Conservation (phyloP, 2,797 vertebrate species). For the Ptychadena robeensis region DNA sequence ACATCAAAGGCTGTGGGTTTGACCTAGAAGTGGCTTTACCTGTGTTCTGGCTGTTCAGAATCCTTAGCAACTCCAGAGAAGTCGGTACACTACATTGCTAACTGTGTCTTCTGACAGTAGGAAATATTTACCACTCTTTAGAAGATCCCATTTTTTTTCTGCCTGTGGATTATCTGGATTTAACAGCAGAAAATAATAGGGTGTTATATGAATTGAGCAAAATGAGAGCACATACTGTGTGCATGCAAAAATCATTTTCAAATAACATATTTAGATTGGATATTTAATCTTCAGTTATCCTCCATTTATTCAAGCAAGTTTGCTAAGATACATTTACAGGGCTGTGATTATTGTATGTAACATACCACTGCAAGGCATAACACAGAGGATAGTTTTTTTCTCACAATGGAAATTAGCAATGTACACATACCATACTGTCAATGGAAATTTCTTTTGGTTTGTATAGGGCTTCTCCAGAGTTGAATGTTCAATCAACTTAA, state of each 20-base stretch:
- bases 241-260: background rate
- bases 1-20: slow-evolving; percentile 65
- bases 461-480: too few species aligned
- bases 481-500: too few species aligned
- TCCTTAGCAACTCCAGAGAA: slow-evolving; percentile 41
- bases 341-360: background rate
- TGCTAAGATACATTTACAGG: background rate
- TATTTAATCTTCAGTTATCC: background rate
- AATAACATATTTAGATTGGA: background rate
- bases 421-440: background rate
- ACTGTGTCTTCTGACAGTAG: background rate
- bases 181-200: background rate
- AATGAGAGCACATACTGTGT: background rate
- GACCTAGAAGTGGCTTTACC: slow-evolving; percentile 64
- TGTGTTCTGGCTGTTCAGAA: slow-evolving; percentile 25
- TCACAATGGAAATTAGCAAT: background rate
- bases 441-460: too few species aligned
- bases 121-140: slow-evolving; percentile 16
- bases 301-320: background rate
- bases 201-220: background rate
- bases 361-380: too few species aligned
- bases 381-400: background rate
- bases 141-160: background rate
- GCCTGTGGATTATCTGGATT: slow-evolving; percentile 3
- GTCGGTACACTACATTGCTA: slow-evolving; percentile 55